A percentile compares a stretch with the other conserved stretches of the same genome.
These are phyloP conservation scores for Germaria angustata DNA, from an alignment of 2,888 invertebrate genomes.

Conservation along the genomic window DNA sequence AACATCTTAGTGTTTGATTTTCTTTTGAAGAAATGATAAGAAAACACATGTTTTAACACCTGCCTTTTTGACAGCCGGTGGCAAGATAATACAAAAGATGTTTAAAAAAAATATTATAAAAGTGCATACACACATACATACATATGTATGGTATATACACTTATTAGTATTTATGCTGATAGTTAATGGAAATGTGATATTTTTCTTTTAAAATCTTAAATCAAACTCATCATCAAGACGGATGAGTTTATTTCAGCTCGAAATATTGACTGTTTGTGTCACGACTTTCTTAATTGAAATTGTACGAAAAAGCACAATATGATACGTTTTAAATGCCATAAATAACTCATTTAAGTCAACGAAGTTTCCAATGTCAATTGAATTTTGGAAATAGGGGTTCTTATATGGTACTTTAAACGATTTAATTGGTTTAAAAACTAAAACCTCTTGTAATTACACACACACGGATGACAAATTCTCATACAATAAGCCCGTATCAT, in stretches of 20 bases:
- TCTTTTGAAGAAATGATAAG: slow-evolving; percentile 25
- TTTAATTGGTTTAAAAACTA: slow-evolving; percentile 45
- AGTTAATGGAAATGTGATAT: slow-evolving; percentile 24
- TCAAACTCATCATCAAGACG: neutral
- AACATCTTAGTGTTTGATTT: slow-evolving; percentile 19
- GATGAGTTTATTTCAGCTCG: neutral
- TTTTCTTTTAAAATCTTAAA: neutral
- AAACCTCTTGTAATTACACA: slow-evolving; percentile 9
- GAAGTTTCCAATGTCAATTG: slow-evolving; percentile 26
- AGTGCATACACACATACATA: neutral
- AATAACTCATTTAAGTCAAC: slow-evolving; percentile 46
- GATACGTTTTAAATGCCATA: slow-evolving; percentile 33
- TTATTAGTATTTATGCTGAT: too few relatives aligned
- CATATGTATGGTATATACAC: neutral
- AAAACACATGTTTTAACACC: slow-evolving; percentile 54
- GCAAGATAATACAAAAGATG: neutral
- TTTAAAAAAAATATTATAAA: neutral
- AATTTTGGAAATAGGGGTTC: slow-evolving; percentile 37
- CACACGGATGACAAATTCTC: slow-evolving; percentile 21
- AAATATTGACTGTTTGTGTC: slow-evolving; percentile 29
- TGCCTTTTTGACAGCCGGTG: slow-evolving; percentile 25
- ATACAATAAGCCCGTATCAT: slow-evolving; percentile 38
- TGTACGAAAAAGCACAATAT: neutral
- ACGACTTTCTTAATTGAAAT: slow-evolving; percentile 3
- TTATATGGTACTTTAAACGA: neutral